Conservation (phyloP, 2,888 invertebrate genomes). For the Parnassius glacialis region DNA sequence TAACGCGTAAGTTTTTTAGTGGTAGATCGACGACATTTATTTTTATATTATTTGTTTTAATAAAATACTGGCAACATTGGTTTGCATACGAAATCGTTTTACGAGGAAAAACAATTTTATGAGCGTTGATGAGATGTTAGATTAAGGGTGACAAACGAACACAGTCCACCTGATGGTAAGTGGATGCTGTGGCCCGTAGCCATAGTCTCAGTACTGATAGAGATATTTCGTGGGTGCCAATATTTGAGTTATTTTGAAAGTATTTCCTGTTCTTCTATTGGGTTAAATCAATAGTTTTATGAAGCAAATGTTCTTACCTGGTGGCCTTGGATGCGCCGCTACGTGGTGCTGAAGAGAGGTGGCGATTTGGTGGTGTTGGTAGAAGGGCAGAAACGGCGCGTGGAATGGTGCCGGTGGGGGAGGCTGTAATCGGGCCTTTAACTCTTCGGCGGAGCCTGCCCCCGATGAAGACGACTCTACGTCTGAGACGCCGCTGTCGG, state of each 20-base stretch:
- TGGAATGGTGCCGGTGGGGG: conserved; percentile 79
- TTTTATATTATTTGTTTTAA: too few species aligned
- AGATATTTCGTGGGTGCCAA: too few species aligned
- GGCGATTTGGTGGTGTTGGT: conserved; percentile 82
- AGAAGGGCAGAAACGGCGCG: conserved; percentile 84
- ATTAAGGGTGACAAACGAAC: too few species aligned
- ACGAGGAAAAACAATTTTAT: too few species aligned
- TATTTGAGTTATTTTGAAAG: background rate
- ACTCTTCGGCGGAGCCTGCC: conserved; percentile 89
- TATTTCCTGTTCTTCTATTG: background rate
- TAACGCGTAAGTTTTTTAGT: too few species aligned
- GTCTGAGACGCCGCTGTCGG: conserved; percentile 98
- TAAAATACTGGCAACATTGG: too few species aligned
- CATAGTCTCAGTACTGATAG: too few species aligned
- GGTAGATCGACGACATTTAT: too few species aligned
- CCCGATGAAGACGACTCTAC: conserved; percentile 96
- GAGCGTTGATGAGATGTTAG: too few species aligned
- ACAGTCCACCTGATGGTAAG: too few species aligned
- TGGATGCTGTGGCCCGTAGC: too few species aligned
- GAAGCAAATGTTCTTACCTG: conserved; percentile 49
- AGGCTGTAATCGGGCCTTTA: conserved; percentile 93
- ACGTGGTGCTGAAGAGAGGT: conserved; percentile 75
- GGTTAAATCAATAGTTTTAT: background rate
- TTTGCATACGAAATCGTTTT: too few species aligned
- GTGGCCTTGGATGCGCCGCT: conserved; percentile 71